phyloP scores from a whole-genome alignment of 37 sponge, comb jelly and placozoan genomes.

The Oscarella lobularis region DNA sequence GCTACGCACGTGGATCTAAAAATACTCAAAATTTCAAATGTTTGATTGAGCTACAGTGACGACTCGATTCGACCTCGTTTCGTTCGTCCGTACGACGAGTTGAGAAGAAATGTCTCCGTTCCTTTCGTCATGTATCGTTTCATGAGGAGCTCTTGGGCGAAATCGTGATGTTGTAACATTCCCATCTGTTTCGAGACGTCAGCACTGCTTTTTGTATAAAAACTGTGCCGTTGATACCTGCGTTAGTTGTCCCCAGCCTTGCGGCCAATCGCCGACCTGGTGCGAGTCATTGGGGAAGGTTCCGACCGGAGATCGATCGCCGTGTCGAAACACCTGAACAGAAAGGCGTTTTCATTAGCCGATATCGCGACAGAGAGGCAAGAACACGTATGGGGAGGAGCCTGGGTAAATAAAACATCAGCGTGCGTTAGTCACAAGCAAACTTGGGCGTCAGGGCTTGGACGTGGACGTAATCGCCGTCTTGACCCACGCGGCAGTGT shows the following conservation, averaged over 20 bases:
- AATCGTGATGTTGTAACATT: not conserved
- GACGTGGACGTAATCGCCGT: no score
- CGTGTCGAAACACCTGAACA: slow-evolving; percentile 86
- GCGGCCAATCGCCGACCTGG: slow-evolving; percentile 51
- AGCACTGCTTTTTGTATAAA: not conserved
- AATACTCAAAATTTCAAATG: not conserved
- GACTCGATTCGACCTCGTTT: not conserved
- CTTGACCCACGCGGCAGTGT: no score
- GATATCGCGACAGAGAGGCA: no score
- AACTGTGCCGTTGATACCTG: not conserved
- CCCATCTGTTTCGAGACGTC: not conserved
- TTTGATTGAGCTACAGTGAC: not conserved
- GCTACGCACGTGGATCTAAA: slow-evolving; percentile 65
- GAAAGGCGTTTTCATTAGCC: no score
- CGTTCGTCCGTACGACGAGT: not conserved
- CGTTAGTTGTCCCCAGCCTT: slow-evolving; percentile 83
- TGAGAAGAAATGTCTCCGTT: not conserved
- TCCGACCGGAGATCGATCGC: slow-evolving; percentile 70
- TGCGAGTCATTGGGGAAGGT: slow-evolving; percentile 52
- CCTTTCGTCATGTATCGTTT: not conserved
- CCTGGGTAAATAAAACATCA: no score
- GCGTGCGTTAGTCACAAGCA: no score
- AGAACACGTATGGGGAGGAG: no score
- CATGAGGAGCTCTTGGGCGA: not conserved
- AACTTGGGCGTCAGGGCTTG: no score